These are phyloP conservation scores for Hippotragus niger DNA, from an alignment of 2,113 vertebrate genomes.

Conservation along the genomic window DNA sequence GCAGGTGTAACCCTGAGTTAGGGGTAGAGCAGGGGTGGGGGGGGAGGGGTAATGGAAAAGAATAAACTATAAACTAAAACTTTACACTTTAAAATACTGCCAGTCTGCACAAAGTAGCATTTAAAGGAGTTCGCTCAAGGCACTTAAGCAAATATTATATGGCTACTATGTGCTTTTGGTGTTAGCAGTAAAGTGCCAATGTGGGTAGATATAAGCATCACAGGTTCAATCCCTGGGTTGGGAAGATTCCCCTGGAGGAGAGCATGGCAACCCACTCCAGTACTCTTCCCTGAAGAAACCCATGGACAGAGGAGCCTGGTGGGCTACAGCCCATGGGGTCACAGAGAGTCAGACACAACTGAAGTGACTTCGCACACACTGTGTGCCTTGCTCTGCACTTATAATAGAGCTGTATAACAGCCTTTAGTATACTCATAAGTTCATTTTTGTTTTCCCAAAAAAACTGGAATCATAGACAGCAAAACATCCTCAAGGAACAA, in stretches of 20 bases:
- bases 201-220: rapidly evolving
- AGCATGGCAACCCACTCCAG: not conserved
- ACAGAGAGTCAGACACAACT: not conserved
- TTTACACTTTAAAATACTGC: not conserved
- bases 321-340: not conserved
- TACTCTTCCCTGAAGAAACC: not conserved
- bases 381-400: not conserved
- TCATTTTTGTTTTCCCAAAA: not conserved
- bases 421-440: not conserved
- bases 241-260: not conserved
- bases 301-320: not conserved
- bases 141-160: not conserved
- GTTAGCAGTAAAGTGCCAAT: not conserved
- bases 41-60: not conserved
- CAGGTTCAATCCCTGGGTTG: not conserved
- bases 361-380: not conserved
- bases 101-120: not conserved
- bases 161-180: not conserved
- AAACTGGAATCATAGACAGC: not conserved
- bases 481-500: not conserved
- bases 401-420: not conserved
- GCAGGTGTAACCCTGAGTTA: not conserved
- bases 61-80: not conserved
- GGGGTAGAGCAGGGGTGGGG: rapidly evolving
- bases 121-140: not conserved